Evolutionary conservation across 2,888 invertebrate genomes (phyloP), one percentile per base, ranked within the genome.

Genomic region (Acanthosepion esculentum): DNA sequence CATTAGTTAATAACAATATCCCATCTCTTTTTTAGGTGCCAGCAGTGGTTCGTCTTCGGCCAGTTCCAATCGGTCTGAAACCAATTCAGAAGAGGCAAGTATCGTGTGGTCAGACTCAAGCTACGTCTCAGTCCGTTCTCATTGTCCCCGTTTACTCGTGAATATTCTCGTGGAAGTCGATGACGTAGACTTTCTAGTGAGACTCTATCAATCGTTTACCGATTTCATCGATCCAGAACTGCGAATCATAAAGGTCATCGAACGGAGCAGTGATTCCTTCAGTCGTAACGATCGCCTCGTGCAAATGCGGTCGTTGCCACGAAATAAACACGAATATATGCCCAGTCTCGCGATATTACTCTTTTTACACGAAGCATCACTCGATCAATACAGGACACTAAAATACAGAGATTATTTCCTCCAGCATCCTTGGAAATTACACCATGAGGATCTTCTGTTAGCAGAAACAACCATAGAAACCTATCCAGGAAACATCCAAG

Each of bases 351-450:
- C 93, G 0, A 93, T 93, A 29, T 93, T 93, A 29, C 29, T 93
- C 48, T 93, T 93, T 53, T 48, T 93, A 50, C 48, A 53, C 48
- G 93, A 93, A 53, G 48, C n/a, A 4, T 93, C n/a, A 5, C 50
- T 93, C 18, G 29, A 18, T 53, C n/a, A 20, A 4, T 53, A 93
- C 48, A 18, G 29, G 29, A 53, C 53, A 18, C 20, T 7, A 48
- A 53, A 93, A 93, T n/a, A 29, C 15, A 50, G 53, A 5, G 48
- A 53, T 53, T 93, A 50, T 29, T 93, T 93, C 29, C 50, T 10
- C 18, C 93, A 93, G 48, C n/a, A 93, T n/a, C 93, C 93, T 50
- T 93, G 93, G 93, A 93, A 93, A 53, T 93, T 93, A n/a, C 53
- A 93, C 53, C 93, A 93, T 33, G n/a, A n/a, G 41, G 48, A 48